Base-by-base conservation (phyloP, 2,888 invertebrate genomes). In the Anagyrus pseudococci region DNA sequence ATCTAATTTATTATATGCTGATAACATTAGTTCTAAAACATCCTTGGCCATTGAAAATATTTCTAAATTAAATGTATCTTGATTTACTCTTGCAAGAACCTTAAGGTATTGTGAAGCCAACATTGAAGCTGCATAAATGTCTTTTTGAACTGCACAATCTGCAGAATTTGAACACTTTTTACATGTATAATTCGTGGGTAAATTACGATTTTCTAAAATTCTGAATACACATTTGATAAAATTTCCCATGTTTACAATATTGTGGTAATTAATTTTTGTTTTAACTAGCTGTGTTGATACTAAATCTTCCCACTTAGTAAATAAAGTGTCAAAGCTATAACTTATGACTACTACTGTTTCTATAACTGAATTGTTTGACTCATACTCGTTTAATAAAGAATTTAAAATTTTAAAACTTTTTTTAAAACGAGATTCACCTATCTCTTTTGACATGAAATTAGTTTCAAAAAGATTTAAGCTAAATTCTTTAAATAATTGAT, bases 261-360 rank as follows among this genome's bases (percentile, higher is more conserved):
- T 29, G 40, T 56, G 55, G 29, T 62, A 62, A 13, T 56, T 58
- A 2, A 74, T 19, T n/a, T 55, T 62, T n/a, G 58, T 53, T 58
- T 68, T 29, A 26, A 25, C 4, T 55, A 49, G 10, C 47, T 67
- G 17, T 41, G 65, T 22, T 4, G 20, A 17, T 49, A 67, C 53
- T 47, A 63, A 59, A 0, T 50, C 49, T 47, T 75, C 72, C 73
- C 71, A 76, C 40, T 72, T 70, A n/a, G 37, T 20, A 50, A 74
- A 69, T 10, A 72, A 15, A 4, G 49, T 17, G 44, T 74, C 71
- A 25, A 69, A 40, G 41, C 75, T 58, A 25, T 65, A 56, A n/a
- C 59, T 50, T 25, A 71, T 49, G 44, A 53, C 61, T 17, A 57
- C 20, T 13, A 65, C 55, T 20, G 65, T 69, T 59, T 67, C 68